Evolutionary conservation across 2,113 vertebrate species (phyloP), one percentile per base, ranked within the genome.

Genomic region (Bos javanicus): DNA sequence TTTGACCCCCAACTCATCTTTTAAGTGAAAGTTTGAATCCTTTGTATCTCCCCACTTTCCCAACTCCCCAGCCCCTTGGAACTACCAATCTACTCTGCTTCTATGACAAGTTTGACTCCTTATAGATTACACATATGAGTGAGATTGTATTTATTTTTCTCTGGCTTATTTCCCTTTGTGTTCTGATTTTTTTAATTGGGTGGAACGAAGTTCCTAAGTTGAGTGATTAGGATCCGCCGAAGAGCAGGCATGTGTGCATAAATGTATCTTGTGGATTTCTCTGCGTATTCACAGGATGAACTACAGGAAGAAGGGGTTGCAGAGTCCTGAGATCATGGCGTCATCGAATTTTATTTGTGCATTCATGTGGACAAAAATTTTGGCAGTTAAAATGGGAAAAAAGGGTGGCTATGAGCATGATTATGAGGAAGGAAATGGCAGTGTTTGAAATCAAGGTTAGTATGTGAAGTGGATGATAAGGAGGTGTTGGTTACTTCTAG

Each of bases 341-440:
- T 81, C 95, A 90, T 57, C 52, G 94, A 90, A 67, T 93, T 95
- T 83, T 89, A 76, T 95, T 96, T 97, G 57, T 96, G 57, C 83
- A 33, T 98, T 94, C 82, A 60, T 59, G 19, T 62, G 81, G 57
- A 93, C 94, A 94, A 92, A 95, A 64, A 87, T 90, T 96, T 97
- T 98, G 98, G 96, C 98, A 97, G 85, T 95, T 56, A 76, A 94
- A 96, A 78, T 91, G 91, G 98, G 97, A 85, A 97, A 98, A 96
- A 90, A 39, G 80, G 93, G 87, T 97, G 97, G 95, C 78, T 92
- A 30, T 59, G 89, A 91, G 88, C 43, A 81, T 80, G 64, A 94
- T 84, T 80, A 36, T 64, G 84, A 98, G 95, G 97, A 96, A 98
- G 98, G 97, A 98, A 98, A 94, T 56, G 83, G 90, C 92, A 95